Conservation (phyloP, 2,888 invertebrate species). For the Eurytoma adleriae region DNA sequence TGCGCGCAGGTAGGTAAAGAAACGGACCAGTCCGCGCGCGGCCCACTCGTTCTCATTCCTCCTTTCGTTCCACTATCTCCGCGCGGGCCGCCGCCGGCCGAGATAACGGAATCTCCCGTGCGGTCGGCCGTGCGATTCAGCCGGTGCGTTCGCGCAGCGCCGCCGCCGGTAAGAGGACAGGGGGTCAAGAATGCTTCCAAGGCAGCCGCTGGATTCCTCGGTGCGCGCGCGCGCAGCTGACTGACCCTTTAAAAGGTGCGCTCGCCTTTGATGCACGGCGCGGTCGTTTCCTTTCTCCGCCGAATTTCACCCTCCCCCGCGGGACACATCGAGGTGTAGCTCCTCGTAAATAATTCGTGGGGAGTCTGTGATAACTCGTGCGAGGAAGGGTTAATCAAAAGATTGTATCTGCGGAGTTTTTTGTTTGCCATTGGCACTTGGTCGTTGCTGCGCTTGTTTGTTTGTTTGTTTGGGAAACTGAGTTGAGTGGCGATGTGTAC, state of each 20-base stretch:
- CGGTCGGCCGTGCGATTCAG: conserved; percentile 41
- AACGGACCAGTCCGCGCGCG: conserved; percentile 32
- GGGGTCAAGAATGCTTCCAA: conserved; percentile 56
- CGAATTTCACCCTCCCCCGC: no score
- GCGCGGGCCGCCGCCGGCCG: conserved; percentile 37
- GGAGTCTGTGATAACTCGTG: no score
- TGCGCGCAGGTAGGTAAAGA: neutral
- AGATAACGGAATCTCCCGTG: conserved; percentile 59
- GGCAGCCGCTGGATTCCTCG: conserved; percentile 16
- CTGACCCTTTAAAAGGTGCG: neutral
- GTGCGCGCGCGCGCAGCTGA: neutral
- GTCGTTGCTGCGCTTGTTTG: no score
- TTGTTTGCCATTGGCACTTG: no score
- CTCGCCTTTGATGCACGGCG: neutral
- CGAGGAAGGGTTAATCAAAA: no score
- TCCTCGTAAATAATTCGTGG: neutral
- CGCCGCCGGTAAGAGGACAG: conserved; percentile 52
- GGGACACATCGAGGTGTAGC: neutral
- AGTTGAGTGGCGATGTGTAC: neutral
- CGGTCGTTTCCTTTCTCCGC: neutral
- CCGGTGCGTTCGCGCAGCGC: neutral
- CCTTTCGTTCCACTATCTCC: conserved; percentile 58
- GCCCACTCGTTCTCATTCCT: conserved; percentile 55
- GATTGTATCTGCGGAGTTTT: no score
- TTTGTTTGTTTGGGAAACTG: neutral